Evolutionary conservation across 2,113 vertebrate species (phyloP).

Genomic region (Colistium nudipinnis): DNA sequence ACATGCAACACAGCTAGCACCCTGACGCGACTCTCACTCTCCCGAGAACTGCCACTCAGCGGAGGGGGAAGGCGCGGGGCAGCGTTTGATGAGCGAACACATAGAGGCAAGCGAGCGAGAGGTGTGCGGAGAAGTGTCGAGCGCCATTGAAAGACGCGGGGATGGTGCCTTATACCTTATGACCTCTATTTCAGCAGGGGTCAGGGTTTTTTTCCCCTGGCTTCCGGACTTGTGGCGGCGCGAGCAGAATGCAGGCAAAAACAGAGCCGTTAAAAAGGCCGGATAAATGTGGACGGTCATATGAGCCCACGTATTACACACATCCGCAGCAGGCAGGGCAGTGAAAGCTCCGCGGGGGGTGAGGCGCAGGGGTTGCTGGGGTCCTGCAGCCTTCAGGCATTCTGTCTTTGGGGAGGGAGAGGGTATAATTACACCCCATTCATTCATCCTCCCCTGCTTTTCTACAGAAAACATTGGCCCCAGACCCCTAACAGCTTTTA

Average conservation of each 20-base stretch:
- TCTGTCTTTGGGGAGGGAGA: constrained; percentile 68
- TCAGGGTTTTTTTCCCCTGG: not conserved
- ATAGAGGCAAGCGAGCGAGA: not conserved
- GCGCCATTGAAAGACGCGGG: not conserved
- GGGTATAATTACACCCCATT: constrained; percentile 80
- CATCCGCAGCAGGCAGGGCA: constrained; percentile 17
- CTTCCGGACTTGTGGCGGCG: not conserved
- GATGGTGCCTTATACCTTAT: not conserved
- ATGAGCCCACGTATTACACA: constrained; percentile 20
- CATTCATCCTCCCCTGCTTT: constrained; percentile 65
- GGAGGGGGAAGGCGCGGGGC: constrained; percentile 6
- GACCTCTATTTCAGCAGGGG: too few relatives aligned
- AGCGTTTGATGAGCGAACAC: constrained; percentile 32
- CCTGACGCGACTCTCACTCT: constrained; percentile 57
- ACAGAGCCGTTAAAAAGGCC: not conserved
- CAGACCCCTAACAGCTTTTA: constrained; percentile 80
- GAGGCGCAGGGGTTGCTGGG: constrained; percentile 52
- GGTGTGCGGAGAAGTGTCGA: not conserved
- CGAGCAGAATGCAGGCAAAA: constrained; percentile 3
- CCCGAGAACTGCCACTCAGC: constrained; percentile 56
- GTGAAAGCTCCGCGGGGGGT: constrained; percentile 56
- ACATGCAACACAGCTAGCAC: constrained; percentile 50
- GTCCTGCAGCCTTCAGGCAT: constrained; percentile 64
- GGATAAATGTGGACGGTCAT: not conserved
- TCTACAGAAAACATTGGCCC: constrained; percentile 71